Evolutionary conservation across 2,888 invertebrate species (phyloP).

Genomic region (Rapana venosa): DNA sequence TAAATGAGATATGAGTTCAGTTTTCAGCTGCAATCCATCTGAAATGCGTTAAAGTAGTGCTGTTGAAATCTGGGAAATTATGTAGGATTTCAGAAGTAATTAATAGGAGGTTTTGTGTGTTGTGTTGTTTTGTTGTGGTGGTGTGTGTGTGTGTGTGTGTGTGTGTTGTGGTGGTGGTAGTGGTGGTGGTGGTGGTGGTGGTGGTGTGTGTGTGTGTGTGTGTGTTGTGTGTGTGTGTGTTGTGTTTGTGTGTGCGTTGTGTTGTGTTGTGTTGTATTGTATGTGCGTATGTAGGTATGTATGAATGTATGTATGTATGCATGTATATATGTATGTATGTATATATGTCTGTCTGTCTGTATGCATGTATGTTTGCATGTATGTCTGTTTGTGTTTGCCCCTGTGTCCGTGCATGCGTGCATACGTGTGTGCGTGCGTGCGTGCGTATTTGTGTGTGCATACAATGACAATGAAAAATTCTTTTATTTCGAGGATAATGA

Average conservation of each 20-base stretch:
- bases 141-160: no score
- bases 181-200: neutral
- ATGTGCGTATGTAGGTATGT: neutral
- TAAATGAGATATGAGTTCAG: no score
- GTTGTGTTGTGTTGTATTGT: neutral
- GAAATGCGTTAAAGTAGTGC: no score
- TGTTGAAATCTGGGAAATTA: no score
- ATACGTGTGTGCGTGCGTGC: neutral
- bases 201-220: neutral
- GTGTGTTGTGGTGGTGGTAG: no score
- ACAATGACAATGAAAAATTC: no score
- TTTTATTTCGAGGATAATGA: no score
- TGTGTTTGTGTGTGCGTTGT: neutral
- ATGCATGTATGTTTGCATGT: neutral
- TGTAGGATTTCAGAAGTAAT: no score
- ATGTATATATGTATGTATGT: neutral
- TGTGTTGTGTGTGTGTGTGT: neutral
- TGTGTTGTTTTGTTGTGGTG: no score
- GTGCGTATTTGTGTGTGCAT: neutral
- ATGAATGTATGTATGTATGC: neutral
- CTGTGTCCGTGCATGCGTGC: neutral
- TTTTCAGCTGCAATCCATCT: no score
- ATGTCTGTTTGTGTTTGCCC: neutral
- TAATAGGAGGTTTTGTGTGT: no score
- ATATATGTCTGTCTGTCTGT: neutral